These are phyloP conservation scores for Syndactyla subalaris DNA, from an alignment of 2,797 vertebrate genomes.

Conservation along the genomic window DNA sequence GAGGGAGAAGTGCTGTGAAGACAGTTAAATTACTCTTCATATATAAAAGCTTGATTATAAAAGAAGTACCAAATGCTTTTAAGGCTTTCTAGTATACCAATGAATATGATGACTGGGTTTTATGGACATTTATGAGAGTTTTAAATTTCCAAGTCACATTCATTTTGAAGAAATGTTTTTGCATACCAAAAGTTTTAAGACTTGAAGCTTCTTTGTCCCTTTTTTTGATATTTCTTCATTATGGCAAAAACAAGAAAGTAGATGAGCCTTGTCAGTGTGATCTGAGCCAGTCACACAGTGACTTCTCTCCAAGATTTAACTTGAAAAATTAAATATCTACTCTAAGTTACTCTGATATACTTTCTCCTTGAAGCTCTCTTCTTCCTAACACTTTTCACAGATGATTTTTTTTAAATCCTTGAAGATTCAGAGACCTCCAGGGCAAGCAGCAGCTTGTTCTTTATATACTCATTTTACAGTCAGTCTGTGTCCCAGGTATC, in stretches of 20 bases:
- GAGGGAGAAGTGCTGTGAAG: neutral
- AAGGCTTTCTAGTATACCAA: neutral
- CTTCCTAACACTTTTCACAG: neutral
- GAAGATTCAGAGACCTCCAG: neutral
- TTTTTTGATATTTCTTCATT: neutral
- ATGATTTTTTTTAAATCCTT: neutral
- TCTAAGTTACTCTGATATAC: neutral
- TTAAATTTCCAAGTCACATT: neutral
- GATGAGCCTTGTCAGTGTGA: neutral
- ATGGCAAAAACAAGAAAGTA: neutral
- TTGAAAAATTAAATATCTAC: neutral
- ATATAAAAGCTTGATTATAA: slow-evolving; percentile 12
- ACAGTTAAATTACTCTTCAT: slow-evolving; percentile 58
- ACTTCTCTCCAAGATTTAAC: neutral
- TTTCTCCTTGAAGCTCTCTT: neutral
- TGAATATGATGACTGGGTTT: neutral
- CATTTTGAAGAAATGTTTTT: neutral
- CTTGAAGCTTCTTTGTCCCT: neutral
- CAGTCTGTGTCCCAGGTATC: neutral
- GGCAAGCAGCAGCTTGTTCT: fast-evolving
- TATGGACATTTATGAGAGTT: neutral
- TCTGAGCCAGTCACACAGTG: neutral
- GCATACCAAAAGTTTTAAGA: neutral
- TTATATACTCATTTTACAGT: neutral
- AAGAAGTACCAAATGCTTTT: slow-evolving; percentile 34